Evolutionary conservation across 2,113 vertebrate species (phyloP), one percentile per base, ranked within the genome.

Genomic region (Tichodroma muraria): DNA sequence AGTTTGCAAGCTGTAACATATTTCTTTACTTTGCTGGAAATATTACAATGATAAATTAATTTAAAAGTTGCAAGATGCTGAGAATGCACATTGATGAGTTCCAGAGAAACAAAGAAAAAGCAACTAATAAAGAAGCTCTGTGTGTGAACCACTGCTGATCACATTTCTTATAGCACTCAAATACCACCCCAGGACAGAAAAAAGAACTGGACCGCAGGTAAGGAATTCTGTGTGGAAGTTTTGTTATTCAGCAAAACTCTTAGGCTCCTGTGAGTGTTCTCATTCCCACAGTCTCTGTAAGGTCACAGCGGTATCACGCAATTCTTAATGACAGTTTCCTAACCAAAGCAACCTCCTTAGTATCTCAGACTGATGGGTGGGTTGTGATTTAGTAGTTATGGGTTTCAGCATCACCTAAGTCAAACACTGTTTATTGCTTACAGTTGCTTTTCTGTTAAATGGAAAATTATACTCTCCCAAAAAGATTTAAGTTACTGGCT

Each of bases 371-470:
- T 87, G 88, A 88, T 61, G 79, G 40, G 64, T 65, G 52, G 28
- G 38, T 94, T 96, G 57, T 91, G 90, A 92, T 89, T 88, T 73
- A 91, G 75, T 97, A 96, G 94, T 97, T 97, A 95, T 1, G 69
- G 94, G 96, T 97, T 97, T 97, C 96, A 94, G 72, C 75, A 93
- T 37, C 88, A 90, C 47, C 37, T 84, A 65, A 72, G 73, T 82
- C 91, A 96, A 95, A 95, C 54, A 88, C 30, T 96, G 81, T 94
- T 97, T 97, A 78, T 91, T 96, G 93, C 95, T 93, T 94, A 86
- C 71, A 88, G 88, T 84, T 95, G 79, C 35, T 80, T 83, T 77
- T 81, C 72, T 91, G 14, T 88, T 92, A 94, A 95, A 90, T 57
- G 68, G 89, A 84, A 96, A 96, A 96, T 94, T 93, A 95, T 86